phyloP scores from a whole-genome alignment of 1,140 invertebrate genomes.

The Berghia stephanieae region DNA sequence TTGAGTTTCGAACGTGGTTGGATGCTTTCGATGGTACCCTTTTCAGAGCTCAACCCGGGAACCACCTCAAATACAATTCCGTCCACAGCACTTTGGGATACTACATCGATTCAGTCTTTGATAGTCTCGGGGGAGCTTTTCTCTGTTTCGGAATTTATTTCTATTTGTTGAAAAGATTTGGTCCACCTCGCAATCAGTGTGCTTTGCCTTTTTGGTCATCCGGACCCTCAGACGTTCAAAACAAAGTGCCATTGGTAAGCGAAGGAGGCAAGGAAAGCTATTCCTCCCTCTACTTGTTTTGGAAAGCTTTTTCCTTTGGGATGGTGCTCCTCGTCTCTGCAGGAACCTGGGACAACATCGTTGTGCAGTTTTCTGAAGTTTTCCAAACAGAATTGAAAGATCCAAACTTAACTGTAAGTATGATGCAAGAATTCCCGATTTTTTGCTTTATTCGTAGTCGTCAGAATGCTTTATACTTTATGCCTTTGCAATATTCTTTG shows the following conservation, averaged over 20 bases:
- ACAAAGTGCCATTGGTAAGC: no score
- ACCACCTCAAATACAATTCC: constrained; percentile 43
- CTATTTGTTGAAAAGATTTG: constrained; percentile 45
- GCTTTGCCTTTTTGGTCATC: no score
- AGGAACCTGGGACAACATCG: constrained; percentile 44
- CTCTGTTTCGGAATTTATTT: constrained; percentile 45
- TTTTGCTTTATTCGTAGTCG: no score
- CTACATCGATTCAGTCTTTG: constrained; percentile 50
- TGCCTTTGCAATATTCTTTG: no score
- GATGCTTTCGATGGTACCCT: constrained; percentile 61
- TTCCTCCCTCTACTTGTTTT: constrained; percentile 46
- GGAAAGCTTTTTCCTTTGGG: constrained; percentile 46
- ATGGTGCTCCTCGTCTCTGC: constrained; percentile 42
- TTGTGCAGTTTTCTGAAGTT: constrained; percentile 38
- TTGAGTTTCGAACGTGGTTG: constrained; percentile 54
- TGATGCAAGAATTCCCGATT: no score
- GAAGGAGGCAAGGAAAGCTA: no score
- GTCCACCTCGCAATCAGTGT: constrained; percentile 25
- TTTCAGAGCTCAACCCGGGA: constrained; percentile 44
- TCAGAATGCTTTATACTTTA: no score
- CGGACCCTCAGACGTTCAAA: no score
- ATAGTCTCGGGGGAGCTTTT: constrained; percentile 49
- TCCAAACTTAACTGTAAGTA: constrained; percentile 42
- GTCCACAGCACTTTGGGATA: constrained; percentile 53
- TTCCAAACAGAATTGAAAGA: constrained; percentile 39